Conservation (phyloP, 1,140 invertebrate genomes). For the Conus betulinus region DNA sequence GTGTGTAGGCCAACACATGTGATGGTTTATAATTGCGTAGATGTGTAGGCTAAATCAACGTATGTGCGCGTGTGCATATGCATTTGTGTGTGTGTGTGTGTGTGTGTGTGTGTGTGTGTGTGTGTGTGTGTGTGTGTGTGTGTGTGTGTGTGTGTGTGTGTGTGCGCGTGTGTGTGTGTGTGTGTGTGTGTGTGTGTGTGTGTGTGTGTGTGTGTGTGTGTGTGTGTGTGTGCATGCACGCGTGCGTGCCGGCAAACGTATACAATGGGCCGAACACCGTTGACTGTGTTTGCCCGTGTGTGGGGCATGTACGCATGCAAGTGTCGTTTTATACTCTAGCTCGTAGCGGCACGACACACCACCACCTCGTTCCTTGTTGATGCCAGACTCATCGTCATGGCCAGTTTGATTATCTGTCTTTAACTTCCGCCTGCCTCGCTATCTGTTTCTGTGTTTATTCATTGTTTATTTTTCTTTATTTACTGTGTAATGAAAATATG, state of each 20-base stretch:
- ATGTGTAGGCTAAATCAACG: neutral
- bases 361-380: too few species aligned
- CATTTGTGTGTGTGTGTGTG: neutral
- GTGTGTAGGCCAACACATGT: neutral
- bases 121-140: neutral
- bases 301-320: neutral
- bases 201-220: conserved; percentile 12
- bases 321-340: too few species aligned
- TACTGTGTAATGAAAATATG: too few species aligned
- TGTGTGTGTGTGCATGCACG: neutral
- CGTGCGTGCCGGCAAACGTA: neutral
- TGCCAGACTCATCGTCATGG: too few species aligned
- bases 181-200: neutral
- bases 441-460: neutral
- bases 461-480: too few species aligned
- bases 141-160: conserved; percentile 12
- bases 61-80: neutral
- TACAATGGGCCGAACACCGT: too few species aligned
- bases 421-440: too few species aligned
- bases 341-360: too few species aligned
- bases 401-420: too few species aligned
- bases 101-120: neutral
- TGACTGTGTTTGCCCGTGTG: neutral
- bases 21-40: neutral
- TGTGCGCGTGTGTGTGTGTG: neutral